Percentiles rank a stretch among this genome's conserved stretches.
These are phyloP conservation scores for Alloscopus bannaensis DNA, from an alignment of 2,888 invertebrate species.

Conservation along the genomic window DNA sequence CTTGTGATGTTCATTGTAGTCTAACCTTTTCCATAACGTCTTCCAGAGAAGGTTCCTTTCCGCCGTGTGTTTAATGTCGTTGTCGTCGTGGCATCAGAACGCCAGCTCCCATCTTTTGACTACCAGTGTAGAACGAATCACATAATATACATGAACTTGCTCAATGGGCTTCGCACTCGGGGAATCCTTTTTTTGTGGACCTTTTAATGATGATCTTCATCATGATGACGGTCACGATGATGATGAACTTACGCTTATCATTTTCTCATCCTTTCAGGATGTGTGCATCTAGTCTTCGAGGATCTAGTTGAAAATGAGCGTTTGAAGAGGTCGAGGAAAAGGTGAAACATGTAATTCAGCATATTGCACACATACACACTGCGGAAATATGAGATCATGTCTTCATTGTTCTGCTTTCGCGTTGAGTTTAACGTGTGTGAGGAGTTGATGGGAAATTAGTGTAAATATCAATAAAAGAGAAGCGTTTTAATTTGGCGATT, in stretches of 20 bases:
- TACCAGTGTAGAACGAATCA: conserved; percentile 58
- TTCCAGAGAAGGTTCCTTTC: conserved; percentile 63
- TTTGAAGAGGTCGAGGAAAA: too few relatives aligned
- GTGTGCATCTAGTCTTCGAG: background rate
- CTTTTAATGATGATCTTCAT: background rate
- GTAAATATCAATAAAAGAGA: too few relatives aligned
- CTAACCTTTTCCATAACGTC: conserved; percentile 33
- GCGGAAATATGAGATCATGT: too few relatives aligned
- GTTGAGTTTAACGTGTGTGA: too few relatives aligned
- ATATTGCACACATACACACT: too few relatives aligned
- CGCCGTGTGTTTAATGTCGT: conserved; percentile 55
- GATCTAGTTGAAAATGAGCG: background rate
- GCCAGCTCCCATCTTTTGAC: too few relatives aligned
- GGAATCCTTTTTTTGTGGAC: conserved; percentile 19
- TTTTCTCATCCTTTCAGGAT: background rate
- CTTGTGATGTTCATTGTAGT: too few relatives aligned
- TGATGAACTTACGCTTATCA: background rate
- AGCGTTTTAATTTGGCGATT: too few relatives aligned
- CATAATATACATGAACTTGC: conserved; percentile 14
- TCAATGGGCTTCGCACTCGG: background rate
- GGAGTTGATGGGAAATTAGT: too few relatives aligned
- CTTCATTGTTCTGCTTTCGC: too few relatives aligned
- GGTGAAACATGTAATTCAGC: too few relatives aligned
- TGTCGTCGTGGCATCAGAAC: too few relatives aligned
- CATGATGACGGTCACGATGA: conserved; percentile 23